These are phyloP conservation scores for Pocillopora grandis DNA, from an alignment of 92 coral and sea anemone species.

Conservation along the genomic window DNA sequence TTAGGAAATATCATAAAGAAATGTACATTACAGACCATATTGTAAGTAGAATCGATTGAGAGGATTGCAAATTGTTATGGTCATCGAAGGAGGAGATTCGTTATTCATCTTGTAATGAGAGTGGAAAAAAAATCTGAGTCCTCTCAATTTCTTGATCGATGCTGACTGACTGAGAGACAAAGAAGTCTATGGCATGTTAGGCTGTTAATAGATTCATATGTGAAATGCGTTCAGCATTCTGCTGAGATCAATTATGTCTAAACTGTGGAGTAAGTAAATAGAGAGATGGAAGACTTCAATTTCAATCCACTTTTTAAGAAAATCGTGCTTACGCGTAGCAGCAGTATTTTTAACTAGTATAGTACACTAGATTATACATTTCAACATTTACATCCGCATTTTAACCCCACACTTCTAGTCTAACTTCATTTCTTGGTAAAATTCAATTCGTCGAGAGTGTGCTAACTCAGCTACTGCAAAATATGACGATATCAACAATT, in stretches of 20 bases:
- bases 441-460: too few species aligned
- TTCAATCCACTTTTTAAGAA: background rate
- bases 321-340: constrained; percentile 7
- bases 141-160: too few species aligned
- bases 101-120: too few species aligned
- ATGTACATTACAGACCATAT: too few species aligned
- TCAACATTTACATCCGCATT: background rate
- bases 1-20: too few species aligned
- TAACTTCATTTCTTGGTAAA: background rate
- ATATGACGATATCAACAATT: too few species aligned
- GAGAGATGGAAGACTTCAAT: background rate
- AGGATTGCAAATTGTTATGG: too few species aligned
- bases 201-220: background rate
- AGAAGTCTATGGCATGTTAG: background rate
- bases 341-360: constrained; percentile 1
- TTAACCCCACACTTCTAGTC: background rate
- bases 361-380: background rate
- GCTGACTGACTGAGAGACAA: background rate
- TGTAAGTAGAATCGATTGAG: too few species aligned
- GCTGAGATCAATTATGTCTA: too few species aligned
- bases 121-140: too few species aligned
- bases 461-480: too few species aligned
- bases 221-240: background rate
- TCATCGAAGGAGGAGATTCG: too few species aligned
- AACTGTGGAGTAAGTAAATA: background rate